phyloP scores from a whole-genome alignment of 2,113 vertebrate species.

The Gambusia holbrooki region DNA sequence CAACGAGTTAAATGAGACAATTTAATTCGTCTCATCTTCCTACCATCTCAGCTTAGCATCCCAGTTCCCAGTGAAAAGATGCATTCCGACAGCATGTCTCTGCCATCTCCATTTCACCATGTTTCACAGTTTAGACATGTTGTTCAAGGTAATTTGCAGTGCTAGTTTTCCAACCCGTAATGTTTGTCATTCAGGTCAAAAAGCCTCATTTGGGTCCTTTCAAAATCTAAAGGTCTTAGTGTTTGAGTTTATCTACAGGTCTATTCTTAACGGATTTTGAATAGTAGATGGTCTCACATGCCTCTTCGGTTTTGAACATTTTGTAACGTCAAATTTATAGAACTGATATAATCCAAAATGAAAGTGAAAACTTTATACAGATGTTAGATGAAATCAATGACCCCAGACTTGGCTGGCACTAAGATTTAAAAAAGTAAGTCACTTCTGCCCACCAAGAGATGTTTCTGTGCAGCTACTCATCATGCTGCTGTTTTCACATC shows the following conservation, averaged over 20 bases:
- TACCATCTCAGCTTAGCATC: too few species aligned
- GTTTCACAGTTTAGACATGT: too few species aligned
- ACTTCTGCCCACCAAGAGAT: background rate
- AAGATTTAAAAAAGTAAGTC: conserved; percentile 14
- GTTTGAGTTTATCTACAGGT: background rate
- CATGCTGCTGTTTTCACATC: background rate
- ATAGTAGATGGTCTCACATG: background rate
- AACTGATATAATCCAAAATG: background rate
- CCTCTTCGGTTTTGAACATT: conserved; percentile 1
- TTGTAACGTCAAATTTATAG: background rate
- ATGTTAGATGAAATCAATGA: background rate
- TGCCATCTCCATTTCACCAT: too few species aligned
- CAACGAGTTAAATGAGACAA: too few species aligned
- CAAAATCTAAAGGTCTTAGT: background rate
- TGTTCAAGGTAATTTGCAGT: too few species aligned
- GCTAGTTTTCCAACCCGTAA: too few species aligned
- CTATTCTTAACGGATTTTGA: background rate
- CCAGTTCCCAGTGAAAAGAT: too few species aligned
- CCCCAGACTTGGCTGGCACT: background rate
- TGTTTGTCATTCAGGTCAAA: too few species aligned
- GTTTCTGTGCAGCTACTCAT: conserved; percentile 1
- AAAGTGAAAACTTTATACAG: conserved; percentile 5
- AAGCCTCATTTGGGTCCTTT: too few species aligned
- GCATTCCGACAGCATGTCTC: too few species aligned
- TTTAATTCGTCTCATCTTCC: too few species aligned